Percentiles rank a stretch among this genome's conserved stretches.
phyloP scores from a whole-genome alignment of 2,888 invertebrate genomes.

The Barypeithes pellucidus region DNA sequence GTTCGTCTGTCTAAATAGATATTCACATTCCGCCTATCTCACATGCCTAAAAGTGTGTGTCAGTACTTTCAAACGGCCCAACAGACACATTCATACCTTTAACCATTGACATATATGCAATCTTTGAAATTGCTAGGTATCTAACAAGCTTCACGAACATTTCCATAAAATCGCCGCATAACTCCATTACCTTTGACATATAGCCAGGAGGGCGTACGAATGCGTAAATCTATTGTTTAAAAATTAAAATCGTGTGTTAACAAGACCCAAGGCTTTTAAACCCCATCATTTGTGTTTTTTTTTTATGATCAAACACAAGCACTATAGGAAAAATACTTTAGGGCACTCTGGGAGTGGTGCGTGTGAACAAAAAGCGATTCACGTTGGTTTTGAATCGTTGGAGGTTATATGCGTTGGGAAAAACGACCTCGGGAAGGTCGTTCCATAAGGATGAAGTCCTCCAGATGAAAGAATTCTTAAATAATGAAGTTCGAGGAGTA shows the following conservation, averaged over 20 bases:
- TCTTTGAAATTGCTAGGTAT: not conserved
- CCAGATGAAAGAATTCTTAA: no score
- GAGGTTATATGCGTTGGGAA: no score
- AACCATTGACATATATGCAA: not conserved
- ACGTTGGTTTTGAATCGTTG: no score
- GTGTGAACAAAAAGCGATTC: no score
- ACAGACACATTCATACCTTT: not conserved
- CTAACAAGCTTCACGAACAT: not conserved
- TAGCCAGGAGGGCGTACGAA: conserved; percentile 10
- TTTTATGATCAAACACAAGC: no score
- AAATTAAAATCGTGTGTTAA: conserved; percentile 29
- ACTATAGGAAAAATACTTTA: no score
- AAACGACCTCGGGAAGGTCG: no score
- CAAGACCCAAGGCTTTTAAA: not conserved
- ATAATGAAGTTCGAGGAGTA: no score
- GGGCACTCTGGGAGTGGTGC: no score
- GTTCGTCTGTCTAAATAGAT: not conserved
- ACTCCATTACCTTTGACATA: conserved; percentile 29
- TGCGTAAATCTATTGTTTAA: conserved; percentile 1
- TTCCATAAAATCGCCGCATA: conserved; percentile 4
- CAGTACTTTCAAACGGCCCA: not conserved
- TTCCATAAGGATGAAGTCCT: no score
- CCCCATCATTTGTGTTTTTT: no score
- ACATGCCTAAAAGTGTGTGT: conserved; percentile 4
- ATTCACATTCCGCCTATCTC: not conserved